Conservation (phyloP, 1,140 invertebrate genomes). For the Diploscapter pachys region DNA sequence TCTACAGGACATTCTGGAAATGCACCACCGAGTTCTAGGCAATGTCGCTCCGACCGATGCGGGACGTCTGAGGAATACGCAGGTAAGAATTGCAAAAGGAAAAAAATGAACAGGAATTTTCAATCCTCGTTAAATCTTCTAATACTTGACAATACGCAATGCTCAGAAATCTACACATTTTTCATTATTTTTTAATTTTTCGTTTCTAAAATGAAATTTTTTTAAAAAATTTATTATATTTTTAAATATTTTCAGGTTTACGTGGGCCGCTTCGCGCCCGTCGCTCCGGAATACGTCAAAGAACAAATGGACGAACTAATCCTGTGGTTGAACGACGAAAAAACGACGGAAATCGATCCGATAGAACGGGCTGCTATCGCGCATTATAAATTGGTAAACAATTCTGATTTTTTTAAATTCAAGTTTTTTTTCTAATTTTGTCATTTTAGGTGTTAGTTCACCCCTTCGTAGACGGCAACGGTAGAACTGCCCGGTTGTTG, state of each 20-base stretch:
- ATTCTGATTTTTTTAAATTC: background rate
- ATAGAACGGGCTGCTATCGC: slow-evolving; percentile 86
- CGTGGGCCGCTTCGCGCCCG: slow-evolving; percentile 48
- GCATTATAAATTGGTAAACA: slow-evolving; percentile 83
- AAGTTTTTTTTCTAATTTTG: slow-evolving; percentile 5
- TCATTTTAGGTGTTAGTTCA: slow-evolving; percentile 49
- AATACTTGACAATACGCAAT: too few species aligned
- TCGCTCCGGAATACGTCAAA: slow-evolving; percentile 73
- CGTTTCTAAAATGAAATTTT: too few species aligned
- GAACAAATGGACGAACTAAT: slow-evolving; percentile 81
- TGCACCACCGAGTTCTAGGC: slow-evolving; percentile 85
- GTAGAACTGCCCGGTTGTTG: slow-evolving; percentile 82
- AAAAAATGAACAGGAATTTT: slow-evolving; percentile 1
- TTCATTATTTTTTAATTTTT: too few species aligned
- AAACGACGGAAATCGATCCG: slow-evolving; percentile 77
- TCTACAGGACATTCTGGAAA: slow-evolving; percentile 79
- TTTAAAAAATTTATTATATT: too few species aligned
- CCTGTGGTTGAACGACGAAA: slow-evolving; percentile 80
- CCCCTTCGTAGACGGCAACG: slow-evolving; percentile 71
- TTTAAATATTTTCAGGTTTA: slow-evolving; percentile 35
- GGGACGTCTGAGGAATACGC: slow-evolving; percentile 61
- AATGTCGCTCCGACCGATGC: slow-evolving; percentile 70
- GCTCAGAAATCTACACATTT: too few species aligned
- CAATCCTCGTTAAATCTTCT: background rate
- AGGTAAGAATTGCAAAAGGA: slow-evolving; percentile 35